Evolutionary conservation across 2,113 vertebrate genomes (phyloP).

Genomic region (Oenanthe melanoleuca): DNA sequence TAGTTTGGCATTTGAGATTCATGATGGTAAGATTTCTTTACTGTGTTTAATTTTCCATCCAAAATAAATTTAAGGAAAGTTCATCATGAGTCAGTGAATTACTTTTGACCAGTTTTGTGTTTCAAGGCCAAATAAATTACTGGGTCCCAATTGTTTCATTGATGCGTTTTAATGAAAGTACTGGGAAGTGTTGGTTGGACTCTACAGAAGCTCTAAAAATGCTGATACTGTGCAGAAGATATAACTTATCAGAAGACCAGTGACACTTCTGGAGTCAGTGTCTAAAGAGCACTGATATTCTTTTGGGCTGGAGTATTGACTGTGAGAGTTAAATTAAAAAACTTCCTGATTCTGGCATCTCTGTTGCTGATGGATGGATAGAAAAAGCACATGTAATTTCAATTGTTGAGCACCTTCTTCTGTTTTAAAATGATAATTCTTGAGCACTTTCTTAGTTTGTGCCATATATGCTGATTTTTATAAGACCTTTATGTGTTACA

Average conservation of each 20-base stretch:
- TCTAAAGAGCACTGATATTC: not conserved
- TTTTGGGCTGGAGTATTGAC: not conserved
- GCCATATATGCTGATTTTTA: not conserved
- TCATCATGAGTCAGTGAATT: not conserved
- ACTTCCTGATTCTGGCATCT: not conserved
- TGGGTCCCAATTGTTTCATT: not conserved
- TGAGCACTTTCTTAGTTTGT: not conserved
- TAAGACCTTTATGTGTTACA: not conserved
- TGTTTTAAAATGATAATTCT: not conserved
- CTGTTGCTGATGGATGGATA: not conserved
- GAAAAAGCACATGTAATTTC: not conserved
- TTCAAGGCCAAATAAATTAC: not conserved
- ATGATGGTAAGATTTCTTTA: constrained; percentile 87
- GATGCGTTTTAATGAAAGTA: not conserved
- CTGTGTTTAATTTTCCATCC: not conserved
- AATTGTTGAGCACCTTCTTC: not conserved
- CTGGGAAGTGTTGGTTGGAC: not conserved
- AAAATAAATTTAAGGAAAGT: not conserved
- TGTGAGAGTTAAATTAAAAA: not conserved
- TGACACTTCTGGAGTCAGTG: not conserved
- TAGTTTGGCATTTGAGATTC: constrained; percentile 95
- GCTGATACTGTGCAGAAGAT: not conserved
- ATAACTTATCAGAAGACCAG: not conserved
- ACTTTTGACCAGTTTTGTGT: not conserved
- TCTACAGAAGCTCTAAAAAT: not conserved